Evolutionary conservation across 2,888 invertebrate species (phyloP).

Genomic region (Drosophila silvestris): DNA sequence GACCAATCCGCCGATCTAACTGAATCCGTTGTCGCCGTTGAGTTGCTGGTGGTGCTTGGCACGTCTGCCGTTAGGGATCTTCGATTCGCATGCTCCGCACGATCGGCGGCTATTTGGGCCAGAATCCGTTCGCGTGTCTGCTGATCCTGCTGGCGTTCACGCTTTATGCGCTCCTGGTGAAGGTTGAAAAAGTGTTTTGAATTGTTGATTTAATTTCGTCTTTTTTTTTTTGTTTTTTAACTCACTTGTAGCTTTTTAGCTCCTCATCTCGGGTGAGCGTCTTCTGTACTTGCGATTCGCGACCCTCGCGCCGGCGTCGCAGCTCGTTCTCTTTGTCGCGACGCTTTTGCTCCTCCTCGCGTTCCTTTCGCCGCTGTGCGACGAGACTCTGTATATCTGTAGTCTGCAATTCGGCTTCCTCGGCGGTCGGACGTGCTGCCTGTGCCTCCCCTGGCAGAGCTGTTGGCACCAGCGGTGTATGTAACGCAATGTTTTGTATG

Average conservation of each 20-base stretch:
- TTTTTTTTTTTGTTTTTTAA: background rate
- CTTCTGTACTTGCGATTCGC: slow-evolving; percentile 88
- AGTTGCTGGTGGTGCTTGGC: slow-evolving; percentile 37
- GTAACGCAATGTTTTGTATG: slow-evolving; percentile 10
- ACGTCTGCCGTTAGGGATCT: slow-evolving; percentile 82
- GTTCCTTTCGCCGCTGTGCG: slow-evolving; percentile 90
- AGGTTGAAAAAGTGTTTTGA: background rate
- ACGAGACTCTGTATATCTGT: slow-evolving; percentile 61
- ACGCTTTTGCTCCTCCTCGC: slow-evolving; percentile 94
- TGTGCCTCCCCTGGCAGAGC: background rate
- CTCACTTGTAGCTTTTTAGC: slow-evolving; percentile 74
- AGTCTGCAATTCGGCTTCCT: slow-evolving; percentile 27
- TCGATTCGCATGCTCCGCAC: slow-evolving; percentile 90
- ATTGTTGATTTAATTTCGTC: background rate
- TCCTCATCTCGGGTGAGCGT: slow-evolving; percentile 79
- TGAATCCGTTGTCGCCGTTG: slow-evolving; percentile 78
- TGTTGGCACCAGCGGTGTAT: slow-evolving; percentile 13
- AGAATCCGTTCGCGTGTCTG: slow-evolving; percentile 93
- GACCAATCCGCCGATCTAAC: slow-evolving; percentile 59
- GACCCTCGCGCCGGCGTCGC: slow-evolving; percentile 90
- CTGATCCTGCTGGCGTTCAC: slow-evolving; percentile 95
- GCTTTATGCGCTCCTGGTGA: slow-evolving; percentile 89
- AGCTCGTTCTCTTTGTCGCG: slow-evolving; percentile 89
- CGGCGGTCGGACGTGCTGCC: slow-evolving; percentile 1
- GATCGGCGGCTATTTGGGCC: slow-evolving; percentile 96